phyloP scores from a whole-genome alignment of 2,888 invertebrate species.

The Drosophila nr. perissopoda region DNA sequence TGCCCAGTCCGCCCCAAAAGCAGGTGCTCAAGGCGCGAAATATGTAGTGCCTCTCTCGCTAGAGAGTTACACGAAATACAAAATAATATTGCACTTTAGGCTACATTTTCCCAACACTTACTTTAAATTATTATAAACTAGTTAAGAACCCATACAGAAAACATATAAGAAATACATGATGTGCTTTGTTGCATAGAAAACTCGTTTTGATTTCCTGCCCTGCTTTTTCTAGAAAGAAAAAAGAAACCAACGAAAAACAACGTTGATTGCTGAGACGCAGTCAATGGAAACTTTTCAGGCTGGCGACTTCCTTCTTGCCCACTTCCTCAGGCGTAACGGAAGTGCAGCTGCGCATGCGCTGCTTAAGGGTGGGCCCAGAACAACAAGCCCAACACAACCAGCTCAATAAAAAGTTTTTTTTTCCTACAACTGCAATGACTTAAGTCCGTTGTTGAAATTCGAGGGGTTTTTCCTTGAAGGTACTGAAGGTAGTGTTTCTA shows the following conservation, averaged over 20 bases:
- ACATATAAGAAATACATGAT: constrained; percentile 50
- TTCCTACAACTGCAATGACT: constrained; percentile 24
- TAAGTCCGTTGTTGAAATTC: constrained; percentile 18
- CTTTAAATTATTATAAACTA: constrained; percentile 56
- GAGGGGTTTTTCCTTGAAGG: constrained; percentile 51
- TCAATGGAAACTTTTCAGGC: constrained; percentile 60
- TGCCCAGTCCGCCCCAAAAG: constrained; percentile 82
- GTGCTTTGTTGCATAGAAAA: constrained; percentile 47
- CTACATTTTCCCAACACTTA: constrained; percentile 24
- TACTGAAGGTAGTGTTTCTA: constrained; percentile 29
- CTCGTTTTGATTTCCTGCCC: constrained; percentile 62
- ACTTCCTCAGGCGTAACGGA: constrained; percentile 65
- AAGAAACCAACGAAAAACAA: constrained; percentile 4
- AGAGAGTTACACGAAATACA: background rate
- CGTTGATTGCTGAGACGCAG: constrained; percentile 58
- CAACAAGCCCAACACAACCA: constrained; percentile 8
- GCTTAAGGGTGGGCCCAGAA: constrained; percentile 62
- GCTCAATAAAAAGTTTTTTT: constrained; percentile 33
- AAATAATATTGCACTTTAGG: constrained; percentile 48
- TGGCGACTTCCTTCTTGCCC: constrained; percentile 48
- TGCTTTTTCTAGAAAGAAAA: background rate
- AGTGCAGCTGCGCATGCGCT: constrained; percentile 72
- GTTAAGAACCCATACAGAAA: constrained; percentile 49
- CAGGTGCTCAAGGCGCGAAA: constrained; percentile 83
- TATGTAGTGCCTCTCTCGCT: constrained; percentile 43